Base-by-base conservation (phyloP, 2,797 vertebrate genomes). In the Platalea minor region DNA sequence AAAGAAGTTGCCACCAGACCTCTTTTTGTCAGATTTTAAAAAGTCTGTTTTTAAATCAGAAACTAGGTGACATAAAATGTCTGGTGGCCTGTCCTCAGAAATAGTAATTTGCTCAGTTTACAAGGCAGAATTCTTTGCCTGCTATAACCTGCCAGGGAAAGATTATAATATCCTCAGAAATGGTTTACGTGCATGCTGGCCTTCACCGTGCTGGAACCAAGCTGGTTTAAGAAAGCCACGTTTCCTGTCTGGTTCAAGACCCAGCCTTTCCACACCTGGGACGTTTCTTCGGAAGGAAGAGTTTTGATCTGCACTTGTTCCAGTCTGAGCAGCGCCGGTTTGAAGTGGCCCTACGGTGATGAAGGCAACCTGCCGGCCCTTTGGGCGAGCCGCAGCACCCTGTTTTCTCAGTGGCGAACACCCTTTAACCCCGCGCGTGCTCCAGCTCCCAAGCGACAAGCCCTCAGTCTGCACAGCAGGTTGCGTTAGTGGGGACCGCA, bases 401-500 rank as follows among this genome's bases (percentile, higher is more conserved):
- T 9, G 5, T 41, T 59, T 46, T 59, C 37, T 51, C 24, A 16
- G 54, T 11, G 21, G 50, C 45, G 28, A 37, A 16, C 67, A 50
- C 17, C 46, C 31, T 61, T 43, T 16, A 80, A 24, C 48, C 13
- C 20, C 50, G 45, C 29, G 8, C 1, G 0, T 19, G 10, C 53
- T 64, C n/a, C 77, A 53, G 1, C n/a, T 61, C 53, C 21, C n/a
- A 37, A 12, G 46, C 39, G 53, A 37, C 45, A 41, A 31, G 14
- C 20, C 46, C 59, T 53, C 29, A 16, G 39, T 28, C 65, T 60
- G 51, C 39, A 17, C 39, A 20, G 10, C 5, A 29, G 57, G 15
- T 35, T 59, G 26, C 0, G 0, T 33, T 37, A 24, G 20, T 5
- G 17, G 9, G 33, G 37, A 35, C 25, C 8, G 1, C 31, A 24